These are phyloP conservation scores for Lampris megalopsis DNA, from an alignment of 2,113 vertebrate genomes.

Conservation along the genomic window DNA sequence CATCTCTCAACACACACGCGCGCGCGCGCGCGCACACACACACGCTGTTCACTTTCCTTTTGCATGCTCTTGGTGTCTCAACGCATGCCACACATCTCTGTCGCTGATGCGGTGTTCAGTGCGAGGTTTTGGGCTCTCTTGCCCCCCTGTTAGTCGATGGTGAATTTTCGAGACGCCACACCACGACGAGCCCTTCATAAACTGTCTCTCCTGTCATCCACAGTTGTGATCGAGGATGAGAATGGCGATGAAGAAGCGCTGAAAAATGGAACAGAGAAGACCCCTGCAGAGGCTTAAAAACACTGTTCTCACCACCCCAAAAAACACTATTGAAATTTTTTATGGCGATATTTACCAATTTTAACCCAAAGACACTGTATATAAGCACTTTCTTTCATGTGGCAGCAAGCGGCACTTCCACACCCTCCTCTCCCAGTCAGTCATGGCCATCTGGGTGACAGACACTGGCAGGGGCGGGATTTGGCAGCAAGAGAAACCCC, in stretches of 20 bases:
- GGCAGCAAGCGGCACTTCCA: constrained; percentile 82
- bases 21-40: background rate
- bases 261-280: constrained; percentile 83
- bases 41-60: background rate
- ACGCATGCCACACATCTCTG: constrained; percentile 20
- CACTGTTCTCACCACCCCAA: constrained; percentile 25
- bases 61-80: constrained; percentile 19
- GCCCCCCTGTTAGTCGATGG: constrained; percentile 32
- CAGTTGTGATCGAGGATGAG: constrained; percentile 83
- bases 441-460: constrained; percentile 62
- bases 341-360: constrained; percentile 78
- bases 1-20: constrained; percentile 1
- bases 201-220: constrained; percentile 73
- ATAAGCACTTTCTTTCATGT: constrained; percentile 83
- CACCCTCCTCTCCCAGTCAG: constrained; percentile 68
- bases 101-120: constrained; percentile 28
- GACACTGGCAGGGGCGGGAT: constrained; percentile 57
- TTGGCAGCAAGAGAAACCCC: constrained; percentile 64
- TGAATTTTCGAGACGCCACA: constrained; percentile 61
- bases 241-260: constrained; percentile 72
- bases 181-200: constrained; percentile 55
- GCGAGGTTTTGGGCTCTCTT: constrained; percentile 38
- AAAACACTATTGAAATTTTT: constrained; percentile 79
- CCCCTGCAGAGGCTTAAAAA: constrained; percentile 78
- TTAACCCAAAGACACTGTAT: constrained; percentile 86